Base-by-base conservation (phyloP, 2,888 invertebrate species). In the Sylvicola fuscatus region DNA sequence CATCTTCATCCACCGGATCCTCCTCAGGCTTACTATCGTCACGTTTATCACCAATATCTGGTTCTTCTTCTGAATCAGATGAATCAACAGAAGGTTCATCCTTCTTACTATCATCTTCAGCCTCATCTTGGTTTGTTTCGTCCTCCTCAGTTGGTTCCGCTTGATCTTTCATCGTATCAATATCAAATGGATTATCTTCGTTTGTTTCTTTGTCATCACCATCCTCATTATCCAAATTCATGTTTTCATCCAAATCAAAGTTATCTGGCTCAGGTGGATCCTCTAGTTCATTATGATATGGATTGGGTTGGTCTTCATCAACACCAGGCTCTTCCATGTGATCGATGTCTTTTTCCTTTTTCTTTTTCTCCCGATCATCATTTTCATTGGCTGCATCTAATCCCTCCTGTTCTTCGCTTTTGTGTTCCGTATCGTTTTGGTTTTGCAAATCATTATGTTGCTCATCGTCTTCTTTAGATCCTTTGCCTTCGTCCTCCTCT, bases 181-280 rank as follows among this genome's bases (percentile, higher is more conserved):
- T 73, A 51, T 87, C 86, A 49, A 86, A 84, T 0, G 84, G 84
- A 68, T 86, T 81, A 42, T 82, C 78, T 17, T 75, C 73, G 38
- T 66, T 39, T 51, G 58, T 59, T 47, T 65, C 58, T 41, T 72
- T 67, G 17, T 62, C 54, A 13, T 53, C 49, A 10, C 48, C 47
- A 5, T 72, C 70, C 43, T 61, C 74, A 17, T 72, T 80, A 47
- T 89, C 86, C 13, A 86, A 58, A 43, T 86, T 72, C 45, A 87
- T 62, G 54, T 90, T 79, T 30, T 92, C 87, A 0, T 89, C 87
- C 40, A 92, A 57, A 49, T 92, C 87, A 54, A 90, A 70, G 33
- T 79, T 70, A 54, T 90, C 86, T 0, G 86, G 77, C 49, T 89
- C 84, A 1, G 79, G 77, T 10, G 75, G 65, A 32, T 75, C 74